Base-by-base conservation (phyloP, 1,140 invertebrate species). In the Sweltsa coloradensis region DNA sequence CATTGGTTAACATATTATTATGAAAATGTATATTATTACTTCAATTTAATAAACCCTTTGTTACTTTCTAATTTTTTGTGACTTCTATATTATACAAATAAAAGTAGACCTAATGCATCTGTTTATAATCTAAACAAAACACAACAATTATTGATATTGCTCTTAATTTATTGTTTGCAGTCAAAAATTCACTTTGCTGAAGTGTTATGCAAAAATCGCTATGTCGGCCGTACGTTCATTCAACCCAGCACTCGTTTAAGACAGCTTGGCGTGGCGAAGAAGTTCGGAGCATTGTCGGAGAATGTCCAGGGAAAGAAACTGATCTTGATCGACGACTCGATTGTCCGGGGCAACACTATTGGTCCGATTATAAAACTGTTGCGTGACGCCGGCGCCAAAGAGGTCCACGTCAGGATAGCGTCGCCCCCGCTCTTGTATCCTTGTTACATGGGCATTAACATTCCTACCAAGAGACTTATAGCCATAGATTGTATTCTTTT, bases 381-480 rank as follows among this genome's bases (percentile, higher is more conserved):
- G 11, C 75, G 82, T 47, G 88, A 95, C 62, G 89, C 91, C 6
- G 95, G 95, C 1, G 95, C 93, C 2, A 84, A 77, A 58, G 91
- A 97, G 74, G 93, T 97, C 3, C 95, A 99, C 65, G 83, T 99
- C 29, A 74, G 93, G 56, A 88, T 98, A 52, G 95, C 95, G n/a
- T 97, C 92, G 24, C 95, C 95, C 1, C 93, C 95, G 3, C 70
- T 99, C 14, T 81, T 85, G 54, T 86, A 92, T 69, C 94, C 95
- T 1, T 99, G 95, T 63, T 97, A 96, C 67, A 99, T 99, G 95
- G 95, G 95, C 37, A 97, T 99, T 54, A 98, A 98, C 64, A 98
- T 99, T 57, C 94, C 95, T n/a, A 97, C n/a, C 94, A 0, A 71
- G 80, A 48, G 89, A 96, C n/a, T n/a, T n/a, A n/a, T n/a, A n/a